Base-by-base conservation (phyloP, 2,888 invertebrate genomes). In the Eumerus sabulonum region DNA sequence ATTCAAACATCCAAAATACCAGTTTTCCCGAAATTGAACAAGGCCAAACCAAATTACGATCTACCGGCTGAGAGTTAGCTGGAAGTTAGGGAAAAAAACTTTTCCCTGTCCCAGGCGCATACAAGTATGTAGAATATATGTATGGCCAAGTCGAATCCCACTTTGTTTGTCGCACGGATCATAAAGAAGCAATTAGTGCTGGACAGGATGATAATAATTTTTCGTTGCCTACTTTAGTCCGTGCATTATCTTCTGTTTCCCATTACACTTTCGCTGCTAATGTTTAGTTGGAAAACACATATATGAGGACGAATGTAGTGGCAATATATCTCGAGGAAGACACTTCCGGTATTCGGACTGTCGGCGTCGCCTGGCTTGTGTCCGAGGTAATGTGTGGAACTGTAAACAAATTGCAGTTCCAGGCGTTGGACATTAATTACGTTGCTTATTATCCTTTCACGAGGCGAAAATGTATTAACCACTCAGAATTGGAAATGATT, bases 171-270 rank as follows among this genome's bases (percentile, higher is more conserved):
- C 62, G 63, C 60, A 70, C 48, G 68, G 40, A 67, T 64, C 63
- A 72, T 72, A 57, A 72, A 72, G 56, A 72, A 72, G 38, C 57
- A 72, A 64, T 72, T 72, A 57, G 56, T 63, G 44, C 45, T 45
- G 45, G 44, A 47, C 36, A 57, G 56, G 44, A 72, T 63, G 71
- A 50, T 57, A 42, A 57, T 72, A 64, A 72, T 64, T 63, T 72
- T 64, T 38, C 44, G 63, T 51, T 38, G 57, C 42, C 64, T 45
- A 57, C 51, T 44, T 45, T 51, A 40, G 44, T 42, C 36, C 18
- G 44, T 44, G 40, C 54, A 48, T 56, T 62, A 50, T 40, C 42
- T 16, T 17, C 16, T 44, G 13, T 7, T 27, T 27, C 42, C 40
- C 27, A 53, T 11, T 42, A 50, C 36, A 56, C 27, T 44, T 54